Percentiles rank a stretch among this genome's conserved stretches.
Evolutionary conservation across 2,888 invertebrate genomes (phyloP).

Genomic region (Xylota segnis): DNA sequence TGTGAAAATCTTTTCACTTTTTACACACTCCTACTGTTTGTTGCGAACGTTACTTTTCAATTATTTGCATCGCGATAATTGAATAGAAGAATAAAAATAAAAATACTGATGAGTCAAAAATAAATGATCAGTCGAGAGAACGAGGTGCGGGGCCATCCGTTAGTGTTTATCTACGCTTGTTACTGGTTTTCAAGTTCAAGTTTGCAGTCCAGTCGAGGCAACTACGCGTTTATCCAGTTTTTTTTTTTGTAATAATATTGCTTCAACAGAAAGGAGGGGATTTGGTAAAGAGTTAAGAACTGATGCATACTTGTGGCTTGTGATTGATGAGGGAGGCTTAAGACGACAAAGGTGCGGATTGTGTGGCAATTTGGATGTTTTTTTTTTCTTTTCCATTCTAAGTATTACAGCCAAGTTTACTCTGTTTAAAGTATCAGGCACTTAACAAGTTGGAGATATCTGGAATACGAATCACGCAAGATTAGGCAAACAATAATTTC

Average conservation of each 20-base stretch:
- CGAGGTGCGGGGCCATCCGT: not conserved
- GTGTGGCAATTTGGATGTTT: not conserved
- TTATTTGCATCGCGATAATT: conserved; percentile 52
- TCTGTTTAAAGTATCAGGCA: conserved; percentile 39
- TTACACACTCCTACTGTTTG: not conserved
- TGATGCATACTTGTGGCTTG: not conserved
- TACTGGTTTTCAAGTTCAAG: conserved; percentile 53
- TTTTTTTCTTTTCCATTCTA: not conserved
- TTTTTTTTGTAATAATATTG: not conserved
- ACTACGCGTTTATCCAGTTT: conserved; percentile 44
- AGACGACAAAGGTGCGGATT: not conserved
- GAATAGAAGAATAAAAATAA: conserved; percentile 19
- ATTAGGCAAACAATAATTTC: conserved; percentile 20
- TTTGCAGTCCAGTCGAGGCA: conserved; percentile 24
- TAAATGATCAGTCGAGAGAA: not conserved
- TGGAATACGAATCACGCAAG: conserved; percentile 38
- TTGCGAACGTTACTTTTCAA: conserved; percentile 19
- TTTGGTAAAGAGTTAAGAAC: not conserved
- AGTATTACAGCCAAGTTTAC: not conserved
- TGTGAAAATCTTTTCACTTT: conserved; percentile 37
- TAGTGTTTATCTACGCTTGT: conserved; percentile 24
- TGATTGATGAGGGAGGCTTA: not conserved
- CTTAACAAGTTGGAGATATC: conserved; percentile 13
- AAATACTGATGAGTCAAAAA: conserved; percentile 22
- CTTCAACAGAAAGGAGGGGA: not conserved